Base-by-base conservation (phyloP, 2,797 vertebrate genomes). In the Premnoplex brunnescens region DNA sequence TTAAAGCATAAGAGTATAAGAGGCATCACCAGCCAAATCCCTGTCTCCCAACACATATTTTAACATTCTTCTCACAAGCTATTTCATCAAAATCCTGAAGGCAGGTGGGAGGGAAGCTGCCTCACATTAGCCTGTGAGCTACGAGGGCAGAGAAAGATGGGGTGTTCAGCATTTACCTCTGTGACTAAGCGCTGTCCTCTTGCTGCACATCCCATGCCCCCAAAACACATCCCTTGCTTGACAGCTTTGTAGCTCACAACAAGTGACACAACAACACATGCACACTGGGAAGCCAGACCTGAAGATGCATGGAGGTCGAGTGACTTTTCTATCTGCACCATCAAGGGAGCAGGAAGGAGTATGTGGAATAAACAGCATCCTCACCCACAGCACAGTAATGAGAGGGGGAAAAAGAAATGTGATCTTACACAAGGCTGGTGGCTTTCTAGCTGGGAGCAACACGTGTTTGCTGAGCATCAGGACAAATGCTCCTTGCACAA, bases 101-200 rank as follows among this genome's bases (percentile, higher is more conserved):
- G 58, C 48, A 56, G 51, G 93, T 89, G 88, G 88, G 90, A 96
- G 81, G 72, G 20, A 88, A 91, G 36, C n/a, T 93, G 81, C 51
- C 66, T 93, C 4, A 7, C 1, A 1, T 89, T 91, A 83, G 58
- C 72, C 59, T 43, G 27, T 0, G 10, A 94, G 59, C 69, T 87
- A 89, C 0, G 0, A 91, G 63, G 66, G 59, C 82, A 93, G 56
- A 72, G 62, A 26, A 88, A 43, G 72, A 83, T 0, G 7, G 20
- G 59, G 37, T 0, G 0, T 85, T 94, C 1, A 0, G 81, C 69
- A 85, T 84, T 91, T 94, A 54, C 67, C n/a, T 79, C 60, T 1
- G 0, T 84, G 89, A 93, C 87, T 85, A 85, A 87, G 67, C 0
- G 2, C 49, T 78, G 36, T 10, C 16, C 74, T 55, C 39, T 34